phyloP scores from a whole-genome alignment of 2,888 invertebrate genomes.

The Antheraea yamamai region DNA sequence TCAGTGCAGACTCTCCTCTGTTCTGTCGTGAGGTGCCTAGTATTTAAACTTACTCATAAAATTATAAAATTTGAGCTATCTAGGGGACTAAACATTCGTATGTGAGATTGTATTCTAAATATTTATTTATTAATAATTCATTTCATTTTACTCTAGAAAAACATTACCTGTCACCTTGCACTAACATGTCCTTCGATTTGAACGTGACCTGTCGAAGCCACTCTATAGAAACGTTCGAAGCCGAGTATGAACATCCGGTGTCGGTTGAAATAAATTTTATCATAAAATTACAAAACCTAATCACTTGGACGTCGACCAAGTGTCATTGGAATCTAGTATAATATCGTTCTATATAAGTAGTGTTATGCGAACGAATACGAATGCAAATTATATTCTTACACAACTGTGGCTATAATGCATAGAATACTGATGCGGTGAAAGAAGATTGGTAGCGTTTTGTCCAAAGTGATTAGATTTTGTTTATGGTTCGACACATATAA shows the following conservation, averaged over 20 bases:
- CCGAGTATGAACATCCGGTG: constrained; percentile 2
- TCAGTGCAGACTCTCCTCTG: too few species aligned
- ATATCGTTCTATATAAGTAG: constrained; percentile 6
- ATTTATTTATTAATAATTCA: not conserved
- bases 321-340: constrained; percentile 10
- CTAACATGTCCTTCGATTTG: not conserved
- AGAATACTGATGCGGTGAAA: constrained; percentile 35
- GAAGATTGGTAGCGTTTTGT: constrained; percentile 13
- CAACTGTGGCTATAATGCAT: constrained; percentile 28
- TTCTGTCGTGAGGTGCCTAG: too few species aligned
- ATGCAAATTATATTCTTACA: constrained; percentile 25
- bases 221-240: not conserved
- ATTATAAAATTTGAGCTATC: too few species aligned
- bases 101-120: not conserved
- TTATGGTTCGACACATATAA: too few species aligned
- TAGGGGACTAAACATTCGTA: not conserved
- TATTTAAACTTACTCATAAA: too few species aligned
- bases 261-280: constrained; percentile 4
- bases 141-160: not conserved
- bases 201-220: not conserved
- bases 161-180: not conserved
- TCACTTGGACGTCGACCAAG: constrained; percentile 15
- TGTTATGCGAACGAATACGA: not conserved
- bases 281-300: not conserved
- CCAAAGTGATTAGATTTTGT: not conserved